Evolutionary conservation across 2,113 vertebrate genomes (phyloP).

Genomic region (Embiotoca jacksoni): DNA sequence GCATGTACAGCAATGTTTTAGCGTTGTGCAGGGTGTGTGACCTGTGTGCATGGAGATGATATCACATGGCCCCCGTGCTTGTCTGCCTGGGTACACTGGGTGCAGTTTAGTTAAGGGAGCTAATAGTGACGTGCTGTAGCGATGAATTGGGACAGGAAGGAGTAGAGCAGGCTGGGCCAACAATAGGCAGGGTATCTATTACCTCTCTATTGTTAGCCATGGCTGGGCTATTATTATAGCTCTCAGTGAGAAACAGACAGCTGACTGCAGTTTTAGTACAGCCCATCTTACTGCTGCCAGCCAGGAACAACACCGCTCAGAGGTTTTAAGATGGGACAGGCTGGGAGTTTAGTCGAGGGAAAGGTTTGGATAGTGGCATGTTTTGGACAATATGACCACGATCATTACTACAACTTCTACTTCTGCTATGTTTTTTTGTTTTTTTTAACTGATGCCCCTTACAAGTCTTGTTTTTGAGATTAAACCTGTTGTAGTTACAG

Average conservation of each 20-base stretch:
- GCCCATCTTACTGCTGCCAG: slow-evolving; percentile 45
- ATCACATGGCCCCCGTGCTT: slow-evolving; percentile 49
- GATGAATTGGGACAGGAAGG: slow-evolving; percentile 71
- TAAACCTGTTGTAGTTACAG: neutral
- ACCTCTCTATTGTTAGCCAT: slow-evolving; percentile 82
- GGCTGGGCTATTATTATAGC: slow-evolving; percentile 78
- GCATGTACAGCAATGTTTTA: slow-evolving; percentile 28
- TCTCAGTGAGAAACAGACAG: slow-evolving; percentile 62
- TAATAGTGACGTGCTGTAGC: slow-evolving; percentile 52
- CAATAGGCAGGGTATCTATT: slow-evolving; percentile 79
- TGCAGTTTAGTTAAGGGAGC: slow-evolving; percentile 54
- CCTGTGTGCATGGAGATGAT: slow-evolving; percentile 27
- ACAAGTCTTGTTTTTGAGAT: neutral
- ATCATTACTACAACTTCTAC: too few relatives aligned
- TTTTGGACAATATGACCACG: neutral
- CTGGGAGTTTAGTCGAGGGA: neutral
- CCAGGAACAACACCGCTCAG: slow-evolving; percentile 37
- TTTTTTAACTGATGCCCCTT: neutral
- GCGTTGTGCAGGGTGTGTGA: slow-evolving; percentile 34
- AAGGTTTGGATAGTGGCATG: neutral
- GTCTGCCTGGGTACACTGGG: slow-evolving; percentile 50
- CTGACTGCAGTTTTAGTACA: slow-evolving; percentile 71
- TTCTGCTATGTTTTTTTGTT: too few relatives aligned
- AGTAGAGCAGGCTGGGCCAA: slow-evolving; percentile 60
- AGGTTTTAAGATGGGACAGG: slow-evolving; percentile 13